These are phyloP conservation scores for Sphaerophoria rueppellii DNA, from an alignment of 2,888 invertebrate species.

Conservation along the genomic window DNA sequence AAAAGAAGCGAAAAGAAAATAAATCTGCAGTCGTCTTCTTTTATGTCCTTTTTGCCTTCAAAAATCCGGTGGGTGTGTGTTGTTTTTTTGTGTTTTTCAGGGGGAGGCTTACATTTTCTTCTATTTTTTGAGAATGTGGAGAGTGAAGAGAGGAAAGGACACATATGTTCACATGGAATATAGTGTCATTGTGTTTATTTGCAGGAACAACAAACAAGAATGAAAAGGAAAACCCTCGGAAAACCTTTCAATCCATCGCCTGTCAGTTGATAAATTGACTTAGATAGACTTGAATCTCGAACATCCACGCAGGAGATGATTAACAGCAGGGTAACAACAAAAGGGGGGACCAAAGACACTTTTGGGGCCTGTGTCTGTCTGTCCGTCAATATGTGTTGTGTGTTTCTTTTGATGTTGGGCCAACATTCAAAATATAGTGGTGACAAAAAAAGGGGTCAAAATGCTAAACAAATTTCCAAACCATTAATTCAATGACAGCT, in stretches of 20 bases:
- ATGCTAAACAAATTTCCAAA: conserved; percentile 76
- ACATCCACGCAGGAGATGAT: conserved; percentile 62
- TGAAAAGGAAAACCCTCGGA: conserved; percentile 16
- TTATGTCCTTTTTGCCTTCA: conserved; percentile 46
- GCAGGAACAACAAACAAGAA: conserved; percentile 38
- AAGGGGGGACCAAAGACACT: conserved; percentile 15
- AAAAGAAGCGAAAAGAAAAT: conserved; percentile 54
- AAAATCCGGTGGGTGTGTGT: conserved; percentile 17
- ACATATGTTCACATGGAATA: conserved; percentile 65
- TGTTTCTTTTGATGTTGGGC: not conserved
- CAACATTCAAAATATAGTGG: conserved; percentile 36
- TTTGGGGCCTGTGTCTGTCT: not conserved
- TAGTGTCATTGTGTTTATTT: conserved; percentile 52
- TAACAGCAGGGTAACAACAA: conserved; percentile 36
- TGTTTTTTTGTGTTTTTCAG: conserved; percentile 29
- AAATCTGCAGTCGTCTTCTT: conserved; percentile 68
- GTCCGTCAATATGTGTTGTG: conserved; percentile 49
- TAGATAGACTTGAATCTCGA: conserved; percentile 54
- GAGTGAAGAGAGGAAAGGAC: conserved; percentile 12
- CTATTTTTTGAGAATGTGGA: not conserved
- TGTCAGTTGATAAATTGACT: conserved; percentile 72
- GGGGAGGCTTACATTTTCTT: conserved; percentile 6
- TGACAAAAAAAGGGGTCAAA: conserved; percentile 68
- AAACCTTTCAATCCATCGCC: conserved; percentile 60
- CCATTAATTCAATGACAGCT: conserved; percentile 76